Evolutionary conservation across 2,797 vertebrate species (phyloP).

Genomic region (Apogon hyalosoma): DNA sequence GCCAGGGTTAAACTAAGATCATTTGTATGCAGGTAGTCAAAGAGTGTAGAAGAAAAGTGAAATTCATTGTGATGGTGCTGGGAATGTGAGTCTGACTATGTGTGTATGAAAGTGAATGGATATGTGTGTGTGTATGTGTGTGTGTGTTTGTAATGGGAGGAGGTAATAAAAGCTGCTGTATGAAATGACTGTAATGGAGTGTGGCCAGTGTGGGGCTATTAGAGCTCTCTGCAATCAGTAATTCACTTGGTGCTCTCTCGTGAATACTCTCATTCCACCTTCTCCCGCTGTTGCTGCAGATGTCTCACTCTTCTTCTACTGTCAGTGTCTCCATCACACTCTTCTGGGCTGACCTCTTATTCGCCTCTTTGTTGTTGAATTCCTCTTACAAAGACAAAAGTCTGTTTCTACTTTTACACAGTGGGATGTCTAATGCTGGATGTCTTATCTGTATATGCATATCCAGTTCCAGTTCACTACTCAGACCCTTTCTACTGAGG

Average conservation of each 20-base stretch:
- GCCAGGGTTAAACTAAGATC: slow-evolving; percentile 19
- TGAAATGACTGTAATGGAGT: slow-evolving; percentile 81
- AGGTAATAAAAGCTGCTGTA: slow-evolving; percentile 80
- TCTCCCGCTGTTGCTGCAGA: slow-evolving; percentile 49
- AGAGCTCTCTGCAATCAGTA: slow-evolving; percentile 80
- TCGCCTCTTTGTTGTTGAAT: slow-evolving; percentile 39
- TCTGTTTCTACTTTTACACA: slow-evolving; percentile 69
- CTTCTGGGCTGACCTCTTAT: slow-evolving; percentile 14
- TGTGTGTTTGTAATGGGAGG: slow-evolving; percentile 71
- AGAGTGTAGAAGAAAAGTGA: slow-evolving; percentile 19
- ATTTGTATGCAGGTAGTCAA: slow-evolving; percentile 49
- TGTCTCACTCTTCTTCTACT: slow-evolving; percentile 39
- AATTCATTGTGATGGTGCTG: slow-evolving; percentile 52
- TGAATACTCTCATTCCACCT: slow-evolving; percentile 45
- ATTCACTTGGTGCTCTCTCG: slow-evolving; percentile 74
- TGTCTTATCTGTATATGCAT: slow-evolving; percentile 57
- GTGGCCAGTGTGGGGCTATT: slow-evolving; percentile 79
- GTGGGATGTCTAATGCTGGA: slow-evolving; percentile 46
- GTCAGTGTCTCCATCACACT: slow-evolving; percentile 59
- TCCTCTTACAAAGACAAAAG: slow-evolving; percentile 38
- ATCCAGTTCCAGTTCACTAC: slow-evolving; percentile 52
- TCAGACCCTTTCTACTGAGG: slow-evolving; percentile 34
- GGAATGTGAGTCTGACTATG: slow-evolving; percentile 32
- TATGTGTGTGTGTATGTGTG: slow-evolving; percentile 24
- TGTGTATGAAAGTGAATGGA: slow-evolving; percentile 25